Conservation (phyloP, 2,113 vertebrate genomes). For the Epinephelus moara region DNA sequence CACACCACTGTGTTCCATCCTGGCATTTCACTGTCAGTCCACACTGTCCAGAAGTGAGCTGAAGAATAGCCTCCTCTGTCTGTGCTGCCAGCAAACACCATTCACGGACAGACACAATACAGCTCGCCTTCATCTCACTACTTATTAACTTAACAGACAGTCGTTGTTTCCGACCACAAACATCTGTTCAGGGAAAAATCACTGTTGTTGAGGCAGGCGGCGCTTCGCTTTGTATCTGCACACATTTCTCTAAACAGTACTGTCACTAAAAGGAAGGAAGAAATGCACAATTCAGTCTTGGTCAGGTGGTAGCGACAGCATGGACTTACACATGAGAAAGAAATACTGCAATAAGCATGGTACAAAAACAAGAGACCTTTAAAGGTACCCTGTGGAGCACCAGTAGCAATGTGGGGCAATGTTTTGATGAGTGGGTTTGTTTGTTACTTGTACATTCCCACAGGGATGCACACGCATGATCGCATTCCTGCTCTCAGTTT, state of each 20-base stretch:
- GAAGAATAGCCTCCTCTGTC: constrained; percentile 64
- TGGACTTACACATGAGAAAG: neutral
- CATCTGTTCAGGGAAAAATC: constrained; percentile 53
- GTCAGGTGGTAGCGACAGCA: neutral
- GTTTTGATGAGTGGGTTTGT: neutral
- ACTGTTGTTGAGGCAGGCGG: constrained; percentile 2
- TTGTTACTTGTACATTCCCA: no score
- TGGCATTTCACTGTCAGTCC: constrained; percentile 23
- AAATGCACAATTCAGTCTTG: neutral
- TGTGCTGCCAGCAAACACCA: constrained; percentile 44
- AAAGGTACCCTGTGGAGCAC: neutral
- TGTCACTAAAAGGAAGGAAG: neutral
- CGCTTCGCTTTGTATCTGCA: constrained; percentile 17
- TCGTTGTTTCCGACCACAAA: constrained; percentile 46
- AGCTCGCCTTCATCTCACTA: constrained; percentile 40
- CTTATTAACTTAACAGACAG: constrained; percentile 61
- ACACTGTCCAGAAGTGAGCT: constrained; percentile 17
- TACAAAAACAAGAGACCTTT: neutral
- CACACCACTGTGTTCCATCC: constrained; percentile 27
- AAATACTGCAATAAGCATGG: neutral
- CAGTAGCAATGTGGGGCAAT: neutral
- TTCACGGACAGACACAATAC: constrained; percentile 62
- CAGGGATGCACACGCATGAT: no score
- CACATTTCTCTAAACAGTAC: neutral
- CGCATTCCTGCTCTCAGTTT: no score